Conservation (phyloP, 2,797 vertebrate genomes). For the Heliangelus exortis region DNA sequence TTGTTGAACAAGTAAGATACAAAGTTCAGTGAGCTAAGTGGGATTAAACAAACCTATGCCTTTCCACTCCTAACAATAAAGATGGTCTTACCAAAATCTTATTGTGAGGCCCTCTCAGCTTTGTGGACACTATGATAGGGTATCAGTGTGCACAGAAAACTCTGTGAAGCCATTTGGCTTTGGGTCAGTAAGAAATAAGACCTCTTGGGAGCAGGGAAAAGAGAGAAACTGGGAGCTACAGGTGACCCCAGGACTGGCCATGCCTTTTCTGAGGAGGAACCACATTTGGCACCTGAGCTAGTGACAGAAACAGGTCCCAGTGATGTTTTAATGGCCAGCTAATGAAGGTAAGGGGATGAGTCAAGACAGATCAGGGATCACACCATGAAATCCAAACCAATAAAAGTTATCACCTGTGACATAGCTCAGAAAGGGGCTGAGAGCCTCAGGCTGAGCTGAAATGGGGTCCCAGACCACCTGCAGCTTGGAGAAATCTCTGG, state of each 20-base stretch:
- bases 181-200: not conserved
- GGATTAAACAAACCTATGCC: not conserved
- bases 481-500: accelerated
- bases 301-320: not conserved
- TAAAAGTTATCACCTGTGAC: not conserved
- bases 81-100: not conserved
- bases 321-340: accelerated
- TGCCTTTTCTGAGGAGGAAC: not conserved
- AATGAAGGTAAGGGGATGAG: not conserved
- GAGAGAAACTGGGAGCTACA: not conserved
- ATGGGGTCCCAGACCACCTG: not conserved
- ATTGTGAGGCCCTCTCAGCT: accelerated
- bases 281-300: not conserved
- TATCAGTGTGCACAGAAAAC: not conserved
- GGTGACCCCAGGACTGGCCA: not conserved
- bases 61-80: not conserved
- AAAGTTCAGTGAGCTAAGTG: not conserved
- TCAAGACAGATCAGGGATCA: not conserved
- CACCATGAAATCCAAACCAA: not conserved
- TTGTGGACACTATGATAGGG: not conserved
- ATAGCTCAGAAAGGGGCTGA: not conserved
- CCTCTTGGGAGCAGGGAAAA: not conserved
- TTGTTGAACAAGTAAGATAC: not conserved
- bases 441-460: not conserved
- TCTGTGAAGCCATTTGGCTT: not conserved